These are phyloP conservation scores for Clarias batrachus DNA, from an alignment of 2,113 vertebrate genomes.

Conservation along the genomic window DNA sequence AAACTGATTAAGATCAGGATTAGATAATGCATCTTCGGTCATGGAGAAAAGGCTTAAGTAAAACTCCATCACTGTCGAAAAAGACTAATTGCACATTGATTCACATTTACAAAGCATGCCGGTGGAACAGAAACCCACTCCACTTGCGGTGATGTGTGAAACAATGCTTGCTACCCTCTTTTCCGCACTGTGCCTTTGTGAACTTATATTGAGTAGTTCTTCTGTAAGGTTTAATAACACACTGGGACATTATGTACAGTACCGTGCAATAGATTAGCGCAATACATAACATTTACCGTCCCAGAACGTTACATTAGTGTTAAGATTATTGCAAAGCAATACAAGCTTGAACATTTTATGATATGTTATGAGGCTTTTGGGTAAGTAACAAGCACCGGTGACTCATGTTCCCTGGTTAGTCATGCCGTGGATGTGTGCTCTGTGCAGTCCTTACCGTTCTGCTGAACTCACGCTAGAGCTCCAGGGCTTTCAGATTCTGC, in stretches of 20 bases:
- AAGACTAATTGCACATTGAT: not conserved
- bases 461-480: slow-evolving; percentile 39
- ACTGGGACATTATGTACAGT: not conserved
- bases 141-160: not conserved
- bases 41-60: not conserved
- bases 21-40: not conserved
- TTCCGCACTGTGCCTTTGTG: not conserved
- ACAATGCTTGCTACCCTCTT: not conserved
- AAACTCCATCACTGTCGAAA: not conserved
- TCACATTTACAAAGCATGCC: not conserved
- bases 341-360: not conserved
- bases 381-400: not conserved
- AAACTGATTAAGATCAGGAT: slow-evolving; percentile 39
- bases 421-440: not conserved
- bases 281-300: slow-evolving; percentile 11
- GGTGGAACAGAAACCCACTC: not conserved
- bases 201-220: slow-evolving; percentile 9
- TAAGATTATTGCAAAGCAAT: slow-evolving; percentile 15
- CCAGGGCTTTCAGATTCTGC: not conserved
- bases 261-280: slow-evolving; percentile 1
- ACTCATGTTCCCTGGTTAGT: slow-evolving; percentile 24
- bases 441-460: not conserved
- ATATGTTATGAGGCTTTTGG: slow-evolving; percentile 12
- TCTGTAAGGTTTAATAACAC: not conserved
- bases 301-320: not conserved